Conservation (phyloP, 2,113 vertebrate species). For the Struthidea cinerea region DNA sequence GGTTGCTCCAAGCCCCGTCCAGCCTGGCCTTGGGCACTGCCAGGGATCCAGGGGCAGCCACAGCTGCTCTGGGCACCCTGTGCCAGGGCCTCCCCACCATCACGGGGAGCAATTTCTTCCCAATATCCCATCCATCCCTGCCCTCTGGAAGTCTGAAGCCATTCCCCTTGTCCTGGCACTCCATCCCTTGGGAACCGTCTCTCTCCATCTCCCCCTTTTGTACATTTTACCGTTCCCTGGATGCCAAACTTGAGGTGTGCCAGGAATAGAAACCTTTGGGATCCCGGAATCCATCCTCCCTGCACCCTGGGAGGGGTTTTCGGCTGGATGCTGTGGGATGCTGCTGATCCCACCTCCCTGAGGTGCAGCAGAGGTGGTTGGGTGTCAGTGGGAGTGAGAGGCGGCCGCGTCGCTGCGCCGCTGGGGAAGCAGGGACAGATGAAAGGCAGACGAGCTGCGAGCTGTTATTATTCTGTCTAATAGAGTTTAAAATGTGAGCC, state of each 20-base stretch:
- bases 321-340: not conserved
- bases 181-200: not conserved
- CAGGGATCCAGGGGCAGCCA: not conserved
- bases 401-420: not conserved
- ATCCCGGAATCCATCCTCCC: not conserved
- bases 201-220: not conserved
- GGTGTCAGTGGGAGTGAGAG: not conserved
- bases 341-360: not conserved
- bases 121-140: not conserved
- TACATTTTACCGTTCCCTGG: not conserved
- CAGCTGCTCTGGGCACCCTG: too few species aligned
- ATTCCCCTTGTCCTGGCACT: not conserved
- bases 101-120: not conserved
- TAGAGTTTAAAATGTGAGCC: conserved; percentile 41
- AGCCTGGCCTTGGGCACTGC: not conserved
- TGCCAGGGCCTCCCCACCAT: not conserved
- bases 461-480: conserved; percentile 54
- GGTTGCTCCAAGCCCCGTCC: accelerated
- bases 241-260: accelerated
- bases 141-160: not conserved
- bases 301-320: not conserved
- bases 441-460: conserved; percentile 51
- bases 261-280: accelerated
- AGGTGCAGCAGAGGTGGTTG: not conserved
- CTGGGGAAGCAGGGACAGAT: conserved; percentile 43